Percentiles rank a stretch among this genome's conserved stretches.
phyloP scores from a whole-genome alignment of 2,113 vertebrate species.

The Okapia johnstoni region DNA sequence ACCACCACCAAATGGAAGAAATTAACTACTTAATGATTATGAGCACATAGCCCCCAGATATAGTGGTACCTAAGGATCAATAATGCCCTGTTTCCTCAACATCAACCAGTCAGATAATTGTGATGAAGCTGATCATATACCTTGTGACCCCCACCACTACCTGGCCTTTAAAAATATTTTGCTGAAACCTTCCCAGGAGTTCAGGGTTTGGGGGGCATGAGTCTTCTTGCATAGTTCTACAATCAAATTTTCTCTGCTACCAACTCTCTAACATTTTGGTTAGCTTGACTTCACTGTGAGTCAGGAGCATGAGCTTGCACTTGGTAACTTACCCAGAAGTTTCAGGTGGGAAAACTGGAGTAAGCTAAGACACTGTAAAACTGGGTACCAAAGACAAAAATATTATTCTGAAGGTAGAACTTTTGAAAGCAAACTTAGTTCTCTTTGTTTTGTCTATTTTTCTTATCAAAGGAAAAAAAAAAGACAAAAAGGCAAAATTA shows the following conservation, averaged over 20 bases:
- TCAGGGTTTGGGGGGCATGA: background rate
- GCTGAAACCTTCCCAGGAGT: background rate
- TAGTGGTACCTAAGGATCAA: background rate
- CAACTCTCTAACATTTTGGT: background rate
- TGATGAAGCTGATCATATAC: background rate
- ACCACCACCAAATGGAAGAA: background rate
- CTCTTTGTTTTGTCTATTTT: background rate
- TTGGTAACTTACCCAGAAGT: background rate
- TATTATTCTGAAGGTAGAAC: background rate
- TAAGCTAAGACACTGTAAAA: background rate
- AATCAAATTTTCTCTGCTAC: background rate
- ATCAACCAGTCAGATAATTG: background rate
- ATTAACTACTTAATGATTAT: background rate
- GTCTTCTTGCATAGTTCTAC: background rate
- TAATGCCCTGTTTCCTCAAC: background rate
- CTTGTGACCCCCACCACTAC: background rate
- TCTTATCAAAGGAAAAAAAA: background rate
- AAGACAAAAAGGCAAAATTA: background rate
- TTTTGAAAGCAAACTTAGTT: background rate
- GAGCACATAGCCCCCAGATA: background rate
- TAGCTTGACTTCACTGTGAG: background rate
- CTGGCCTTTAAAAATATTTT: background rate
- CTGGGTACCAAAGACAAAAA: background rate
- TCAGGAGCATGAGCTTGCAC: background rate
- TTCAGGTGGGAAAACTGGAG: fast-evolving